Conservation (phyloP, 2,797 vertebrate genomes). For the Trachops cirrhosus region DNA sequence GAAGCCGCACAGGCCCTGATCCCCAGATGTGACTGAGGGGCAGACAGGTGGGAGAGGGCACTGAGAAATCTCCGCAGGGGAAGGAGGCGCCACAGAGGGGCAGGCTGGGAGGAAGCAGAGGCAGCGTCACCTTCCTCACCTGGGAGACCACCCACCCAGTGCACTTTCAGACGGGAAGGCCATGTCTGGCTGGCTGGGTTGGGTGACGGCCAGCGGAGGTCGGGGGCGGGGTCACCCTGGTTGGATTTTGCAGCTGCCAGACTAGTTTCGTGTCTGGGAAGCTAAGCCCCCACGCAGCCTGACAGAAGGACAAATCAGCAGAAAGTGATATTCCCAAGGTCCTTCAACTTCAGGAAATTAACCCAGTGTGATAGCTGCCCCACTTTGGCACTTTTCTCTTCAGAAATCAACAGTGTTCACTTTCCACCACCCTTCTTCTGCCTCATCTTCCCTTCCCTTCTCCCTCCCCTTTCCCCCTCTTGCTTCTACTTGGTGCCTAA, state of each 20-base stretch:
- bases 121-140: neutral
- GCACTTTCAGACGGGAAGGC: neutral
- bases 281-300: neutral
- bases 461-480: neutral
- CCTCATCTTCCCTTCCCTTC: neutral
- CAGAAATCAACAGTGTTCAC: neutral
- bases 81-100: neutral
- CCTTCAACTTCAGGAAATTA: slow-evolving; percentile 29
- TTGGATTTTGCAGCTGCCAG: slow-evolving; percentile 7
- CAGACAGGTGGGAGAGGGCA: neutral
- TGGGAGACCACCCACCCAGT: neutral
- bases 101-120: neutral
- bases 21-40: neutral
- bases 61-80: neutral
- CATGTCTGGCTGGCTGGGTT: neutral
- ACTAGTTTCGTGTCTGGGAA: neutral
- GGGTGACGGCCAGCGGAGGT: no score
- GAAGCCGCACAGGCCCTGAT: neutral
- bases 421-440: neutral
- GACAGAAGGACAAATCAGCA: slow-evolving; percentile 52
- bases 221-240: neutral
- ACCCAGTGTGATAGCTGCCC: slow-evolving; percentile 60
- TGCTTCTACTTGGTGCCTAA: neutral
- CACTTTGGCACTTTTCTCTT: slow-evolving; percentile 54
- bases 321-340: slow-evolving; percentile 59